phyloP scores from a whole-genome alignment of 2,113 vertebrate species.

The Girardinichthys multiradiatus region DNA sequence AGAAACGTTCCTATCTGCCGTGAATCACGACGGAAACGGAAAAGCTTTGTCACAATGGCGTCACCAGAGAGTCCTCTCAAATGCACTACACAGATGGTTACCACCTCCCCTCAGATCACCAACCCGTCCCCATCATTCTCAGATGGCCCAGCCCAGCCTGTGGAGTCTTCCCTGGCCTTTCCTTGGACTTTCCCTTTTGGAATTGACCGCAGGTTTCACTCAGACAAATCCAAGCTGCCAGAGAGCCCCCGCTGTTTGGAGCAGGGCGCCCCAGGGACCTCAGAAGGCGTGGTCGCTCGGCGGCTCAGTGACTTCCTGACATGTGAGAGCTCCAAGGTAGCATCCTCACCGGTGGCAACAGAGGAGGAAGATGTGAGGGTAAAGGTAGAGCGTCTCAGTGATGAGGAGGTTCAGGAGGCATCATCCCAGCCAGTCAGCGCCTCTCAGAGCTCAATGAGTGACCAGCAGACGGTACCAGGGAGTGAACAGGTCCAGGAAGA shows the following conservation, averaged over 20 bases:
- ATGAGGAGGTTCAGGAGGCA: conserved; percentile 95
- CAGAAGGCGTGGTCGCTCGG: conserved; percentile 80
- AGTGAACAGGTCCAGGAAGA: conserved; percentile 98
- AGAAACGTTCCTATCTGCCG: conserved; percentile 91
- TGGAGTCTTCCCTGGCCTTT: conserved; percentile 95
- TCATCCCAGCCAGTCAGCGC: conserved; percentile 93
- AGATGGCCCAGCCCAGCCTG: conserved; percentile 87
- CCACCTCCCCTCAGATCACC: conserved; percentile 91
- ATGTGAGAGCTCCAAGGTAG: conserved; percentile 91
- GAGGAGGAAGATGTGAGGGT: conserved; percentile 94
- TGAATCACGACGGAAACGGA: conserved; percentile 93
- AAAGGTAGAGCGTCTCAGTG: conserved; percentile 95
- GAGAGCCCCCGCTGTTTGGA: conserved; percentile 93
- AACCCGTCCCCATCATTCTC: conserved; percentile 92
- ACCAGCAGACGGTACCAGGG: conserved; percentile 97
- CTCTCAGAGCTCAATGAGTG: conserved; percentile 96
- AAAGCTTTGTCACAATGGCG: conserved; percentile 90
- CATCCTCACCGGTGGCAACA: conserved; percentile 81
- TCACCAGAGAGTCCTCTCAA: conserved; percentile 95
- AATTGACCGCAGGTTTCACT: conserved; percentile 91
- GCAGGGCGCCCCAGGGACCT: conserved; percentile 81
- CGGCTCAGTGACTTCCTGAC: conserved; percentile 90
- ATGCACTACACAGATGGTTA: conserved; percentile 89
- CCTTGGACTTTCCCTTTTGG: conserved; percentile 98
- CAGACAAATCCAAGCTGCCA: conserved; percentile 91